phyloP scores from a whole-genome alignment of 2,888 invertebrate genomes.

The Smittia aterrima region DNA sequence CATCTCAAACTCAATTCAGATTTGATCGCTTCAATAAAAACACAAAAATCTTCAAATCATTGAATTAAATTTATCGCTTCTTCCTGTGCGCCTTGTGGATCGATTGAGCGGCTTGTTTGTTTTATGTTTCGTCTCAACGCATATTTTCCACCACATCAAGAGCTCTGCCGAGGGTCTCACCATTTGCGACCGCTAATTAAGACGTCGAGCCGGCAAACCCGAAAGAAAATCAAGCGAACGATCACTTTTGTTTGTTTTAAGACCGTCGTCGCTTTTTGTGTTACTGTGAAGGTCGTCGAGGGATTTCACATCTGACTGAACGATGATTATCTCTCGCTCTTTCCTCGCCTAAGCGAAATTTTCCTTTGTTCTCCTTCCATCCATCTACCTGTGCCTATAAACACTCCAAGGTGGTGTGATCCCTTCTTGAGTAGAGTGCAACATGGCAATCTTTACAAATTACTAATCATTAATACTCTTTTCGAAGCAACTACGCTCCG shows the following conservation, averaged over 20 bases:
- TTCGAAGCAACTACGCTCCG: not conserved
- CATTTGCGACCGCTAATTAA: conserved; percentile 25
- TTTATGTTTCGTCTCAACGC: not conserved
- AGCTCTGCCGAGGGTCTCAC: not conserved
- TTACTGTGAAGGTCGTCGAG: conserved; percentile 33
- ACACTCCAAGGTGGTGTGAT: not conserved
- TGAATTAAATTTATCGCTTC: conserved; percentile 22
- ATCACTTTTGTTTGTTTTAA: conserved; percentile 38
- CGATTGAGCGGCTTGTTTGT: not conserved
- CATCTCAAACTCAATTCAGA: not conserved
- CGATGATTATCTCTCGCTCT: conserved; percentile 18
- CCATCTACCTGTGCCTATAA: not conserved
- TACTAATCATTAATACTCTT: conserved; percentile 32
- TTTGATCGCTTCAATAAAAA: not conserved
- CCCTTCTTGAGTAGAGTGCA: conserved; percentile 10
- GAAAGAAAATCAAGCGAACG: conserved; percentile 2
- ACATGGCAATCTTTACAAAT: conserved; percentile 33
- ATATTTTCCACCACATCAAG: not conserved
- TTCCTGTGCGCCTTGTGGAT: conserved; percentile 18
- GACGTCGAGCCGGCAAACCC: not conserved
- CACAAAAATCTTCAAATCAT: not conserved
- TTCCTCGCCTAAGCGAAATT: not conserved
- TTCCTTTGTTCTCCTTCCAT: not conserved
- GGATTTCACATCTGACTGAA: not conserved
- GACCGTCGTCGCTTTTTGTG: not conserved